Evolutionary conservation across 2,888 invertebrate species (phyloP), one percentile per base, ranked within the genome.

Genomic region (Pseudanteris insignis): DNA sequence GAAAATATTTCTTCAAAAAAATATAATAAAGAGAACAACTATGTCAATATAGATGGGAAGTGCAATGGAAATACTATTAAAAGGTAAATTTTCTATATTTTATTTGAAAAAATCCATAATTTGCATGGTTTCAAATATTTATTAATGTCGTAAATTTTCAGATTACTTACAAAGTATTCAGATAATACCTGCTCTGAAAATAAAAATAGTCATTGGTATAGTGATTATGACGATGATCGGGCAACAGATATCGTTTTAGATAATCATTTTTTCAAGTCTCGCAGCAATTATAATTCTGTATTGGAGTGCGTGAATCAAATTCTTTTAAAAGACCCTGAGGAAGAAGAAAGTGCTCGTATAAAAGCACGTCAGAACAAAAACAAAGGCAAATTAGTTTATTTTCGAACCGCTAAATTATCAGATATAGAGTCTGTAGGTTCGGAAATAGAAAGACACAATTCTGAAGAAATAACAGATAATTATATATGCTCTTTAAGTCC

Each of bases 301-400:
- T 80, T 92, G 38, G 92, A 92, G 78, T 92, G 92, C 73, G 91
- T 92, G 65, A 92, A 92, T 81, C 92, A 90, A 80, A 92, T 92
- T 68, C 81, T 92, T 26, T 80, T 92, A 18, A 89, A 91, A 69
- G 91, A 92, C 75, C 84, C 84, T 70, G 84, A 84, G 57, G 85
- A 85, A 55, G 79, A 80, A 41, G 79, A 78, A 32, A 76, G 68
- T 18, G 63, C 74, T 6, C 61, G 78, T 2, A 78, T 81, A n/a
- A 75, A 78, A 5, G 78, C 78, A 0, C 72, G 77, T 2, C 71
- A 75, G 25, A 78, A 80, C 58, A 80, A 78, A 48, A 77, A 79
- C 51, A 73, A 77, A 6, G 79, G 79, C 0, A 75, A 78, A 46
- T 76, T 78, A 21, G 78, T 80, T 1, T 70, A 74, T 1, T 80